Percentiles rank a stretch among this genome's conserved stretches.
Conservation (phyloP, 1,140 invertebrate species). For the Brachionus rotundiformis region DNA sequence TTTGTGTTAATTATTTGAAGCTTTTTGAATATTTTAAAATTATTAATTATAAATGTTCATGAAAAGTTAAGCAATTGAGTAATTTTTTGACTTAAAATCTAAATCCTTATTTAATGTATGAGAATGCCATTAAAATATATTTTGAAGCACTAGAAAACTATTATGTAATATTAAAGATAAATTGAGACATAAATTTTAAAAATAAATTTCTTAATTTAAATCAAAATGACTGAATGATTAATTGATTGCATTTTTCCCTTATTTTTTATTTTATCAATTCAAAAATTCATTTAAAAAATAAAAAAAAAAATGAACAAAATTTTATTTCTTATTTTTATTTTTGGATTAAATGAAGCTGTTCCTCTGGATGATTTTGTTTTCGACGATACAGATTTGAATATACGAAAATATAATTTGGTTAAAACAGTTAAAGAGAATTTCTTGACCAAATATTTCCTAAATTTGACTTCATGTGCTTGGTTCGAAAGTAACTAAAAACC, state of each 20-base stretch:
- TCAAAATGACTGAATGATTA: conserved; percentile 11
- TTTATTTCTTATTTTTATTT: background rate
- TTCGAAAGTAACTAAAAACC: background rate
- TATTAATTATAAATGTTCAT: too few species aligned
- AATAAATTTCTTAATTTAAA: background rate
- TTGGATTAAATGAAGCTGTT: background rate
- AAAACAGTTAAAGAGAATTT: background rate
- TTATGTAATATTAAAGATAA: background rate
- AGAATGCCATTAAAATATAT: background rate
- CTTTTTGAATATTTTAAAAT: background rate
- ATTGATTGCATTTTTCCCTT: background rate
- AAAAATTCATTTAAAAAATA: background rate
- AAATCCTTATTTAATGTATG: background rate
- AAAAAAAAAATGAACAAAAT: background rate
- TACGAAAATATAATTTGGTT: background rate
- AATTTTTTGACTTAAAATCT: background rate
- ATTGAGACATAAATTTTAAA: background rate
- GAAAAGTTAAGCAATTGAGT: too few species aligned
- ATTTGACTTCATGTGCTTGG: background rate
- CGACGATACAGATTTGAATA: background rate
- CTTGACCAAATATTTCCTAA: background rate
- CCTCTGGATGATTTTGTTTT: conserved; percentile 42
- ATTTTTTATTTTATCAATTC: background rate
- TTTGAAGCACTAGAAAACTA: background rate
- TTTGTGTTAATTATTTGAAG: background rate